Base-by-base conservation (phyloP, 2,797 vertebrate species). In the Discoglossus pictus region DNA sequence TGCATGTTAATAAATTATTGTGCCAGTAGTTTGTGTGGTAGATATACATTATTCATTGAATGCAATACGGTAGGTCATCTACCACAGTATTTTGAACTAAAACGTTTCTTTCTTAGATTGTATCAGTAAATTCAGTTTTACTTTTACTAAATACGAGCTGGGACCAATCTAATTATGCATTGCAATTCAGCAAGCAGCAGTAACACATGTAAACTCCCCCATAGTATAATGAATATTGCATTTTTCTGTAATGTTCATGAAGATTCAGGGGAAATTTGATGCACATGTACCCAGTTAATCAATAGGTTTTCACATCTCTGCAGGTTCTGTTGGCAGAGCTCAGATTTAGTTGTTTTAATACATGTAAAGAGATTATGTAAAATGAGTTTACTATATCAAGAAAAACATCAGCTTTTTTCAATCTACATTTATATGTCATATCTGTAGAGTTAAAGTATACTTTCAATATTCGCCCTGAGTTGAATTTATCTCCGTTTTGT, bases 381-480 rank as follows among this genome's bases (percentile, higher is more conserved):
- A 71, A 65, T 71, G 68, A 71, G 68, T 27, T 71, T 71, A 71
- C 68, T 71, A 71, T 59, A 71, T 71, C 68, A 71, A 42, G 20
- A 39, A 16, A 40, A 12, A 55, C 47, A 25, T 50, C 11, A 25
- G 24, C 12, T 60, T 35, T 68, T 24, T 61, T 50, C 55, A 52
- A 42, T 67, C 44, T 43, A 12, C 25, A 17, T 51, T 17, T 15
- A 43, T 24, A 9, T 25, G 10, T 34, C 39, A 38, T 55, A 54
- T 42, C 25, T 25, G 52, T 31, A 15, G 23, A 61, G 47, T 35
- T 52, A 42, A 25, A 52, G 58, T 23, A 46, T 67, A 44, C 31
- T 60, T 44, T 15, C 38, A 59, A 34, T 35, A 25, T 25, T 17
- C 31, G 16, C 24, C 11, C 18, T 52, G 23, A 9, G 6, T 18